Conservation (phyloP, 35 echinoderm and acorn worm species). For the Ptychodera flava region DNA sequence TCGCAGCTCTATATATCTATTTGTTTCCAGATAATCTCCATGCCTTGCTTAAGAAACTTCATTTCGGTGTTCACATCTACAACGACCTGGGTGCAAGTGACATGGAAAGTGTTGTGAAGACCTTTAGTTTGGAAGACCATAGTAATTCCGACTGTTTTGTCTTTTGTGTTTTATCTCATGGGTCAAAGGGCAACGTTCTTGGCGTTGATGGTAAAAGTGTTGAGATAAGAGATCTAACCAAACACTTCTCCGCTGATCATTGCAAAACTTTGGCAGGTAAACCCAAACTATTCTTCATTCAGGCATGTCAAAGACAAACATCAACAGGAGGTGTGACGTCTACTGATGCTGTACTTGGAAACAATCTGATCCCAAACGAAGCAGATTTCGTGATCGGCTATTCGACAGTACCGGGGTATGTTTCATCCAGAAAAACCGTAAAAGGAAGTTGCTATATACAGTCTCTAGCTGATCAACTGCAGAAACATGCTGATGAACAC, state of each 20-base stretch:
- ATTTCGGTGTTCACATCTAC: not conserved
- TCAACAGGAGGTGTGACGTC: not conserved
- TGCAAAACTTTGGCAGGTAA: not conserved
- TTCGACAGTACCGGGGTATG: not conserved
- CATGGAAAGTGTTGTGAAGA: not conserved
- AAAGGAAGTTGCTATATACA: not conserved
- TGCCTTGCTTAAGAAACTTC: not conserved
- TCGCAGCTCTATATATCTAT: too few relatives aligned
- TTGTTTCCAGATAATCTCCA: not conserved
- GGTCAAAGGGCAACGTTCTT: not conserved
- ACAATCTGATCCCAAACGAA: not conserved
- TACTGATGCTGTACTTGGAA: not conserved
- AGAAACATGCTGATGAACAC: not conserved
- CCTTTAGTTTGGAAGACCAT: not conserved
- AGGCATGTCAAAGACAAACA: not conserved
- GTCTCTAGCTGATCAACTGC: not conserved
- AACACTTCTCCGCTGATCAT: not conserved
- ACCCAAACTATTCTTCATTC: not conserved
- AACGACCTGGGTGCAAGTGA: not conserved
- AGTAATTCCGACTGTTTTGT: not conserved
- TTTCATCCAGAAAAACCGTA: not conserved
- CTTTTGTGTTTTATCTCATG: not conserved
- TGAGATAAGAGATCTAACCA: not conserved
- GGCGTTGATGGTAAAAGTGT: not conserved
- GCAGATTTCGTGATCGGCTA: not conserved